phyloP scores from a whole-genome alignment of 2,888 invertebrate species.

The Steromphala cineraria region DNA sequence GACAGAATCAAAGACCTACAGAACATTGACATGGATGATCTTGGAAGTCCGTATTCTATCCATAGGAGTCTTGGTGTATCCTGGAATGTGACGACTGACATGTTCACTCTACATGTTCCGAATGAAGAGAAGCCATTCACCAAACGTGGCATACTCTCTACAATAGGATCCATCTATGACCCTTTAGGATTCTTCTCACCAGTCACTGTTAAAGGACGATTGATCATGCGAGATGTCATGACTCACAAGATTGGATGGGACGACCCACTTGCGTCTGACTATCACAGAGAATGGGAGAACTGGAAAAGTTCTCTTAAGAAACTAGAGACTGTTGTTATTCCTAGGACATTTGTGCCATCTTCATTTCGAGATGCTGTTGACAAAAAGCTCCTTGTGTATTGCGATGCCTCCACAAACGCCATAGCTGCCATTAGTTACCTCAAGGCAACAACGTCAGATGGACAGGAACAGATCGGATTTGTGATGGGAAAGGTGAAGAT shows the following conservation, averaged over 20 bases:
- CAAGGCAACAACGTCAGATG: neutral
- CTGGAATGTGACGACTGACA: conserved; percentile 21
- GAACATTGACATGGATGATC: conserved; percentile 13
- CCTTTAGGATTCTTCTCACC: conserved; percentile 24
- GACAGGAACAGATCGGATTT: neutral
- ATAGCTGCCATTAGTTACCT: conserved; percentile 29
- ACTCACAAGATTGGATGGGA: neutral
- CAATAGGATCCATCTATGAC: conserved; percentile 24
- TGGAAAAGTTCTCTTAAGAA: neutral
- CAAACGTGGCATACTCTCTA: conserved; percentile 24
- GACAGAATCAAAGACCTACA: conserved; percentile 26
- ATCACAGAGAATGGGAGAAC: too few relatives aligned
- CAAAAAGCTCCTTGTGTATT: conserved; percentile 28
- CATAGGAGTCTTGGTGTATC: conserved; percentile 25
- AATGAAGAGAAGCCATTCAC: conserved; percentile 1
- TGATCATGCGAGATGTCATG: conserved; percentile 15
- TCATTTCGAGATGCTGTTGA: neutral
- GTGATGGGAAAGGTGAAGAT: too few relatives aligned
- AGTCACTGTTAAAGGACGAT: neutral
- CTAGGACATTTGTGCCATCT: conserved; percentile 13
- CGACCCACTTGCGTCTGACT: neutral
- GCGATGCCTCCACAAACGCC: conserved; percentile 33
- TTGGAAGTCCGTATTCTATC: conserved; percentile 8
- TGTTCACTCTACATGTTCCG: neutral
- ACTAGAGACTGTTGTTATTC: conserved; percentile 11